These are phyloP conservation scores for Chesias legatella DNA, from an alignment of 2,888 invertebrate species.

Conservation along the genomic window DNA sequence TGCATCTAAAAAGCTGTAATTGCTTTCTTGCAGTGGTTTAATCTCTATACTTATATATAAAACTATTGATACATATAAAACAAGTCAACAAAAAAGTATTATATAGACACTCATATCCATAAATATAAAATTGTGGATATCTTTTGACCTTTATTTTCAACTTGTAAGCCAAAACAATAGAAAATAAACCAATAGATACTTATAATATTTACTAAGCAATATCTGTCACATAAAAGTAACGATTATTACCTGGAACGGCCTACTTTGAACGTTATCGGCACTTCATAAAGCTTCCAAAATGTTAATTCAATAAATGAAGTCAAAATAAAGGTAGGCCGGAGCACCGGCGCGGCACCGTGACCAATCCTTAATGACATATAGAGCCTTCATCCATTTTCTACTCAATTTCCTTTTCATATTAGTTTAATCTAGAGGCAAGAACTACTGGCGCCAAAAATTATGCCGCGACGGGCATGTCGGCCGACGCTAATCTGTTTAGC, in stretches of 20 bases:
- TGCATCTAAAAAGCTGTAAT: too few species aligned
- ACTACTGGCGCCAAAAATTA: slow-evolving; percentile 81
- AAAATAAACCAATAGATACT: slow-evolving; percentile 15
- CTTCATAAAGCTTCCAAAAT: slow-evolving; percentile 70
- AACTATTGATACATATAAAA: too few species aligned
- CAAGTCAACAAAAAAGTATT: too few species aligned
- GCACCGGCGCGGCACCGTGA: slow-evolving; percentile 63
- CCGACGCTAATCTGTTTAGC: slow-evolving; percentile 75
- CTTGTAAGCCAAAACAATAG: slow-evolving; percentile 14
- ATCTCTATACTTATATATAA: too few species aligned
- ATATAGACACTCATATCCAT: too few species aligned
- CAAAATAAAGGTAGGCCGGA: slow-evolving; percentile 68
- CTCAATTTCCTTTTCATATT: slow-evolving; percentile 80
- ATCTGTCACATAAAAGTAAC: slow-evolving; percentile 64
- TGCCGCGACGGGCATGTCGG: slow-evolving; percentile 75
- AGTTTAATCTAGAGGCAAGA: slow-evolving; percentile 78
- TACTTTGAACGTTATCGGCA: slow-evolving; percentile 66
- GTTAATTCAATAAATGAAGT: slow-evolving; percentile 77
- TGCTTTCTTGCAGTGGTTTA: too few species aligned
- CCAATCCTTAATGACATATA: slow-evolving; percentile 79
- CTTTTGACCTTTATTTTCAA: slow-evolving; percentile 27
- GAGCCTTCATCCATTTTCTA: slow-evolving; percentile 77
- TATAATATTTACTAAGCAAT: slow-evolving; percentile 53
- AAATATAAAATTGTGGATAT: too few species aligned
- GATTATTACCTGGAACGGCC: slow-evolving; percentile 67